Percentiles rank a stretch among this genome's conserved stretches.
Evolutionary conservation across 2,888 invertebrate genomes (phyloP).

Genomic region (Dasypogon diadema): DNA sequence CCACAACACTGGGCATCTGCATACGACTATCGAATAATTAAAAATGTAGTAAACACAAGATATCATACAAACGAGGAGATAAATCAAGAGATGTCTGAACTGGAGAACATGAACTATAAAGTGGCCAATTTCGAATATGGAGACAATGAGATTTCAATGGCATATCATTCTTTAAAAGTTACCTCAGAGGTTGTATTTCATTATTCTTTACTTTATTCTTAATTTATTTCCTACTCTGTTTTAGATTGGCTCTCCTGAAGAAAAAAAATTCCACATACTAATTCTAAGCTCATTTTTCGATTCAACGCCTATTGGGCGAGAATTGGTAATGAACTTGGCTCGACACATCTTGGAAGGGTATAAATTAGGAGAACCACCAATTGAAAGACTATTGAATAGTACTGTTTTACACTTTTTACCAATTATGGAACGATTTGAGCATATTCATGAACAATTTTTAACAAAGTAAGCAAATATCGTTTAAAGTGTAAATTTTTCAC

Average conservation of each 20-base stretch:
- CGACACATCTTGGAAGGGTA: constrained; percentile 83
- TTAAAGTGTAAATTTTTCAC: neutral
- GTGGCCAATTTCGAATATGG: constrained; percentile 79
- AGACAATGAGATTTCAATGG: constrained; percentile 75
- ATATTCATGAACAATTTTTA: constrained; percentile 61
- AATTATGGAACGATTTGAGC: constrained; percentile 63
- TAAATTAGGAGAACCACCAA: constrained; percentile 75
- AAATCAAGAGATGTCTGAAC: constrained; percentile 73
- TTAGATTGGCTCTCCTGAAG: constrained; percentile 82
- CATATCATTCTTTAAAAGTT: constrained; percentile 79
- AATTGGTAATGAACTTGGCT: constrained; percentile 84
- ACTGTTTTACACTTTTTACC: constrained; percentile 86
- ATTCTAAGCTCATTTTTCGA: constrained; percentile 87
- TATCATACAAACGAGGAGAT: constrained; percentile 78
- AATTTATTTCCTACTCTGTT: constrained; percentile 52
- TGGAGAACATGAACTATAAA: constrained; percentile 77
- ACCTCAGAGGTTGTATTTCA: constrained; percentile 81
- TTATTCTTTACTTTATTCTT: constrained; percentile 5
- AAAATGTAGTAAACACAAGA: constrained; percentile 75
- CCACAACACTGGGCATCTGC: constrained; percentile 86
- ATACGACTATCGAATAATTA: constrained; percentile 80
- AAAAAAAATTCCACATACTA: constrained; percentile 84
- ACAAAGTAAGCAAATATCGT: constrained; percentile 61
- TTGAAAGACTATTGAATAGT: constrained; percentile 75
- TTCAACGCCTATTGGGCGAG: constrained; percentile 86